Base-by-base conservation (phyloP, 1,140 invertebrate species). In the Lucilia sericata region DNA sequence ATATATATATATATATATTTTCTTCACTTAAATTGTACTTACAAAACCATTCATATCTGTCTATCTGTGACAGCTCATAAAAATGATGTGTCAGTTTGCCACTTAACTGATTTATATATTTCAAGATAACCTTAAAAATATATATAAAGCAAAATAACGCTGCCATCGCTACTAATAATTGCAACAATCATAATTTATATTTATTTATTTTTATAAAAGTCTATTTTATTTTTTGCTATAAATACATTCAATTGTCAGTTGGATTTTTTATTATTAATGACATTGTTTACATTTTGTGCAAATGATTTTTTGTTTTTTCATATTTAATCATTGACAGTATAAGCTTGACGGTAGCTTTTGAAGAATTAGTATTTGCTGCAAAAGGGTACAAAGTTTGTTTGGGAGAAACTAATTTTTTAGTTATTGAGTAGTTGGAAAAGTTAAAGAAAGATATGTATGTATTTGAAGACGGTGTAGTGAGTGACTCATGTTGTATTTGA, bases 71-170 rank as follows among this genome's bases (percentile, higher is more conserved):
- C 76, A 80, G 76, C 76, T 80, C 42, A 80, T 49, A 80, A 49
- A 80, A 47, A 34, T 80, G 42, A 80, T 80, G 42, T 80, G 76
- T 80, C 76, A 80, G 76, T 49, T 49, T 25, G 47, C 76, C 76
- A 80, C 76, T 80, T 80, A 80, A 80, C 76, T 80, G 76, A 80
- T 80, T 78, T 80, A 80, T 80, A 80, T 49, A 49, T 80, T 80
- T 49, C 42, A 51, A 47, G 76, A 80, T 80, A 80, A 80, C 76
- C 42, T 80, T 80, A 80, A 80, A 80, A 80, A 30, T 2, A 30
- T 30, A 30, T 30, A 30, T 30, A 34, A 75, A 19, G 34, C 42
- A 80, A 36, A 78, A 34, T 30, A 75, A 30, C 76, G 25, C 51
- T 78, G 36, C 13, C 76, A 80, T 19, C 75, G 17, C 47, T 80